Base-by-base conservation (phyloP, 2,113 vertebrate genomes). In the Gambusia affinis region DNA sequence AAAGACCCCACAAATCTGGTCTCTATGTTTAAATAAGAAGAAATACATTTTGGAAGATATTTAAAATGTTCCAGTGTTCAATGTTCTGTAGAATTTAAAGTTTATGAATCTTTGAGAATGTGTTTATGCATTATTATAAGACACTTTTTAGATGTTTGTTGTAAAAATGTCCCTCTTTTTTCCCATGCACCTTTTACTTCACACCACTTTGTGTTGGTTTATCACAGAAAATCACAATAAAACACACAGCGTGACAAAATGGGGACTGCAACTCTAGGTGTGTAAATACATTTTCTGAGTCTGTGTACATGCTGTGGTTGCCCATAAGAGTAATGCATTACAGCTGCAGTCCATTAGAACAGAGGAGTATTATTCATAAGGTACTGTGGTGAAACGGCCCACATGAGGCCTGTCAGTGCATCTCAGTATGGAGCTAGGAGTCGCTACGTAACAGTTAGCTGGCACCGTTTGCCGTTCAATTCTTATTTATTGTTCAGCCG, bases 401-500 rank as follows among this genome's bases (percentile, higher is more conserved):
- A 64, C 72, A 81, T 83, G 84, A 88, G 77, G 74, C 73, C 37
- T 78, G 76, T 78, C 78, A 33, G 65, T 19, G 28, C 1, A 24
- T 70, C 79, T 80, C 75, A 22, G 68, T 61, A 64, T 64, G 73
- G 77, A 83, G 72, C 35, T 42, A 8, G 17, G 42, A 67, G 69
- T 87, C 66, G 71, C 82, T 81, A 72, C 44, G 64, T 84, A 69
- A 75, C 78, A n/a, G 30, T 79, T 51, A 47, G 67, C 76, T 10
- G 14, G 51, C 69, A 72, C 71, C 79, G 51, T 28, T 80, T 68
- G 62, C 72, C 78, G 77, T 70, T 74, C 78, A 70, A 66, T 84
- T 79, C 54, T 82, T 81, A 77, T 70, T 86, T 87, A 87, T 75
- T 84, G 83, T 60, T 73, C 35, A 75, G 74, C 73, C 71, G 75